Conservation (phyloP, 2,888 invertebrate species). For the Tetropium fuscum region DNA sequence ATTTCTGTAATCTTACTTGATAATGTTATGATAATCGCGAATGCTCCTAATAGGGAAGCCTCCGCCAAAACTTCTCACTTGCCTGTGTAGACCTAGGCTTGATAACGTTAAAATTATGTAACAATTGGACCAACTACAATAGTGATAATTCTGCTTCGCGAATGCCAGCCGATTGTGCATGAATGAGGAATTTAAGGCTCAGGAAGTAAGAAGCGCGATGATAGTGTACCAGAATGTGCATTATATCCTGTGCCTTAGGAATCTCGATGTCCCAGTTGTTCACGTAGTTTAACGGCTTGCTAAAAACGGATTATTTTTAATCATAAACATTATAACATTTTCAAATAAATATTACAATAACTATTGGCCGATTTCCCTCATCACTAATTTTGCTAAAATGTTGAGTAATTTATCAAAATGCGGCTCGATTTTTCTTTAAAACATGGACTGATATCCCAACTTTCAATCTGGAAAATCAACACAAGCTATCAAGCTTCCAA, state of each 20-base stretch:
- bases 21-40: conserved; percentile 34
- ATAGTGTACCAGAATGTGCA: neutral
- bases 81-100: conserved; percentile 1
- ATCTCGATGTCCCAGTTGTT: too few relatives aligned
- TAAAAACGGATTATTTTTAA: too few relatives aligned
- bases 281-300: too few relatives aligned
- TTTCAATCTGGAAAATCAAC: too few relatives aligned
- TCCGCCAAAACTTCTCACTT: conserved; percentile 29
- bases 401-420: too few relatives aligned
- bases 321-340: too few relatives aligned
- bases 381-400: too few relatives aligned
- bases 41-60: conserved; percentile 31
- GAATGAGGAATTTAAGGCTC: neutral
- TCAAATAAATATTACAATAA: too few relatives aligned
- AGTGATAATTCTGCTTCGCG: conserved; percentile 7
- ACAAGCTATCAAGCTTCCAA: too few relatives aligned
- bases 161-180: conserved; percentile 16
- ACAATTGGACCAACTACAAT: conserved; percentile 13
- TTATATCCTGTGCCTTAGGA: neutral
- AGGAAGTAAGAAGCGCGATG: neutral
- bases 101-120: conserved; percentile 12
- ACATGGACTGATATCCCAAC: too few relatives aligned
- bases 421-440: too few relatives aligned
- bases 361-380: too few relatives aligned
- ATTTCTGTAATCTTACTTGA: conserved; percentile 34